phyloP scores from a whole-genome alignment of 1,140 invertebrate genomes.

The Trichoplusia ni region DNA sequence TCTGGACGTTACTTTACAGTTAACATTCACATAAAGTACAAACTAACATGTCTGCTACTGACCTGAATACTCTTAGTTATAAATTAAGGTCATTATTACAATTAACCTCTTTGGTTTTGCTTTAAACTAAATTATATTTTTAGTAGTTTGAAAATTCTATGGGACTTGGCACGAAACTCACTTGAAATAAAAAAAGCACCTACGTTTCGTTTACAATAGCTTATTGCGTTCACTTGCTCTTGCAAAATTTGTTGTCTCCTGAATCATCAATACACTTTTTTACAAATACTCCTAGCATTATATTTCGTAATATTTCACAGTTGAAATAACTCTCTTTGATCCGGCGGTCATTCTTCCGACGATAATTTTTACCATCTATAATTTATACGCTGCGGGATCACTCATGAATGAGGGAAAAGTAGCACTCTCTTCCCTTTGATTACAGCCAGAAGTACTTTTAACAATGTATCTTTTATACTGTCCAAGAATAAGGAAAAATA shows the following conservation, averaged over 20 bases:
- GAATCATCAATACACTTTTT: neutral
- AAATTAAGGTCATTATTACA: too few relatives aligned
- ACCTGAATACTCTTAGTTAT: neutral
- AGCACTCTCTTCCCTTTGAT: neutral
- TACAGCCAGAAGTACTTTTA: neutral
- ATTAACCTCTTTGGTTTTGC: too few relatives aligned
- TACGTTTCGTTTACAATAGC: too few relatives aligned
- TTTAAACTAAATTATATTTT: too few relatives aligned
- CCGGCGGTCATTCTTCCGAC: neutral
- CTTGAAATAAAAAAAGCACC: too few relatives aligned
- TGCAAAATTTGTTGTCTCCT: neutral
- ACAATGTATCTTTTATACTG: neutral
- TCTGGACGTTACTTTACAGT: constrained; percentile 3
- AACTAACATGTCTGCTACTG: neutral
- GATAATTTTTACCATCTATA: neutral
- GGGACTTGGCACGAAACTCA: too few relatives aligned
- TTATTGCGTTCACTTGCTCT: too few relatives aligned
- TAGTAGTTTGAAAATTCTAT: too few relatives aligned
- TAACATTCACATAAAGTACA: neutral
- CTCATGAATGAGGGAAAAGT: neutral
- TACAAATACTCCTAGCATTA: too few relatives aligned
- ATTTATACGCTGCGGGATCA: neutral
- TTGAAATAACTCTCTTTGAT: constrained; percentile 3
- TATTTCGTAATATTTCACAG: neutral
- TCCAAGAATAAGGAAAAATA: neutral